Evolutionary conservation across 2,797 vertebrate genomes (phyloP).

Genomic region (Argyrosomus regius): DNA sequence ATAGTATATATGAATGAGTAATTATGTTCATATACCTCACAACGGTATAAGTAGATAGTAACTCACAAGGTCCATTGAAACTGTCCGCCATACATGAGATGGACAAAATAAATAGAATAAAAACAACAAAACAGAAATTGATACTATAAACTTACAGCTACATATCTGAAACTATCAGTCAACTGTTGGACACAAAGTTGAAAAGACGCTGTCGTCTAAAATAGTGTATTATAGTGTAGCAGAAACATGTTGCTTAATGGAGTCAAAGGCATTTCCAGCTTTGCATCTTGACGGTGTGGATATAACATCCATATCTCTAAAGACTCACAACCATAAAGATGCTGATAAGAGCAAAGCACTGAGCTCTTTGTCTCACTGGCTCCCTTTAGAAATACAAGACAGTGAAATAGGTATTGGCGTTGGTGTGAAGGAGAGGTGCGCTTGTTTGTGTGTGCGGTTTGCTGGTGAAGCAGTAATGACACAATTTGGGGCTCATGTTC

Average conservation of each 20-base stretch:
- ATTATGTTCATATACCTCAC: no score
- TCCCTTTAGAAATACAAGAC: slow-evolving; percentile 18
- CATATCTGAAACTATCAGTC: no score
- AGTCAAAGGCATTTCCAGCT: slow-evolving; percentile 1
- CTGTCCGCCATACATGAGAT: no score
- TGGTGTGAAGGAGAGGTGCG: background rate
- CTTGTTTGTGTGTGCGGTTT: slow-evolving; percentile 18
- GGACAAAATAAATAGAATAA: no score
- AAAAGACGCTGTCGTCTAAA: no score
- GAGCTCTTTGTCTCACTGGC: slow-evolving; percentile 10
- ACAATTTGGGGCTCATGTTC: slow-evolving; percentile 28
- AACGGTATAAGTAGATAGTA: no score
- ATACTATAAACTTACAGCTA: no score
- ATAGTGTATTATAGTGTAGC: no score
- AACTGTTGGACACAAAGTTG: no score
- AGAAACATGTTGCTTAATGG: background rate
- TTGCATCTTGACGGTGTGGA: background rate
- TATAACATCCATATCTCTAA: background rate
- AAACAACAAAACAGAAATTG: no score
- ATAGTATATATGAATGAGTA: no score
- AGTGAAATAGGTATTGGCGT: slow-evolving; percentile 3
- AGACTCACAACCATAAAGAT: background rate
- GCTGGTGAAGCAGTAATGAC: slow-evolving; percentile 5
- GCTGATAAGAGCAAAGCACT: slow-evolving; percentile 4
- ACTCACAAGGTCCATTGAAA: no score